A percentile compares a stretch with the other conserved stretches of the same genome.
Evolutionary conservation across 1,140 invertebrate species (phyloP).

Genomic region (Atta colombica): DNA sequence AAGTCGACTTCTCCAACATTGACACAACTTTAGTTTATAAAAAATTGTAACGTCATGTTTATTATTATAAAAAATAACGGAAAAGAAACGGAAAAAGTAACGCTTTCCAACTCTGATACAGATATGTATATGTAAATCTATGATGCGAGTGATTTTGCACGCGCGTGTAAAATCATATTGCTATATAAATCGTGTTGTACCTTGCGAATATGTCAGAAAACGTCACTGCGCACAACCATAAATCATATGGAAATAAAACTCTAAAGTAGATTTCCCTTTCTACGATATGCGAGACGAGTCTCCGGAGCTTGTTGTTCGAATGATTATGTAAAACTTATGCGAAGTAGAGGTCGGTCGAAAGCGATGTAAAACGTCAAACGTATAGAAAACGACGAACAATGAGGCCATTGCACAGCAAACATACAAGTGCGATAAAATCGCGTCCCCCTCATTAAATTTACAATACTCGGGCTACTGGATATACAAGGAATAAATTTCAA

Average conservation of each 20-base stretch:
- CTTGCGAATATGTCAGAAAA: background rate
- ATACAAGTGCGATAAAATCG: conserved; percentile 24
- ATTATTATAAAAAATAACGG: too few species aligned
- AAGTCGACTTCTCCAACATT: too few species aligned
- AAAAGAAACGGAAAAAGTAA: too few species aligned
- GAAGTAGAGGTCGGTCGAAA: conserved; percentile 42
- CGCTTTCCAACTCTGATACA: too few species aligned
- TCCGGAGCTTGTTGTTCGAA: conserved; percentile 35
- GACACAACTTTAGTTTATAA: too few species aligned
- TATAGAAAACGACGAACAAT: conserved; percentile 4
- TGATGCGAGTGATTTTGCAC: too few species aligned
- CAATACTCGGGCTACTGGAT: background rate
- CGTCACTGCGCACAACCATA: background rate
- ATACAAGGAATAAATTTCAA: too few species aligned
- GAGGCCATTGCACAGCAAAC: background rate
- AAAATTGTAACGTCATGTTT: too few species aligned
- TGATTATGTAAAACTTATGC: conserved; percentile 54
- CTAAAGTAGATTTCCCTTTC: conserved; percentile 49
- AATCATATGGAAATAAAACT: conserved; percentile 48
- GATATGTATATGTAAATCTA: too few species aligned
- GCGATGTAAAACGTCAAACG: conserved; percentile 34
- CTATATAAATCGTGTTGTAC: background rate
- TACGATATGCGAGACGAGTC: background rate
- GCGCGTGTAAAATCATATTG: background rate
- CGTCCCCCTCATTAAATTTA: background rate